Percentiles rank a stretch among this genome's conserved stretches.
Conservation (phyloP, 1,140 invertebrate species). For the Brachystomella parvula region DNA sequence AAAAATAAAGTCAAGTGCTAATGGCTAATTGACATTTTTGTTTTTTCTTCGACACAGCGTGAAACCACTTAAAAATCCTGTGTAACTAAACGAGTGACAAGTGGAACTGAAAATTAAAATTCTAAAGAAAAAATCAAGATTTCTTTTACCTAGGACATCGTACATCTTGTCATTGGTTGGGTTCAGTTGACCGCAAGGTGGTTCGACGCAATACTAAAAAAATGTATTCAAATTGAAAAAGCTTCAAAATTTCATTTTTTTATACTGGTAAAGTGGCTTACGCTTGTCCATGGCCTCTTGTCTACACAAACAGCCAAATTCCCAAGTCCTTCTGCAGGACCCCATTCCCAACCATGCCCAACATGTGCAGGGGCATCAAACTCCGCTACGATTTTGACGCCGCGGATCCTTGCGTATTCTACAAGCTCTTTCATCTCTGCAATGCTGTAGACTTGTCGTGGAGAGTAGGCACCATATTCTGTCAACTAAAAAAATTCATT, state of each 20-base stretch:
- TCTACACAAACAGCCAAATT: slow-evolving; percentile 66
- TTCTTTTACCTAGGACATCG: slow-evolving; percentile 52
- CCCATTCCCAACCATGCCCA: slow-evolving; percentile 68
- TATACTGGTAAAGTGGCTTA: not conserved
- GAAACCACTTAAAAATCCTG: not conserved
- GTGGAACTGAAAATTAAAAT: not conserved
- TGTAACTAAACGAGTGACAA: not conserved
- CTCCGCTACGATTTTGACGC: slow-evolving; percentile 33
- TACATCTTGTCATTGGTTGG: slow-evolving; percentile 64
- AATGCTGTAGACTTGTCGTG: not conserved
- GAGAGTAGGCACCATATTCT: slow-evolving; percentile 9
- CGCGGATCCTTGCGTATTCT: slow-evolving; percentile 18
- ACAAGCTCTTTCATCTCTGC: slow-evolving; percentile 10
- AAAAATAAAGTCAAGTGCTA: not conserved
- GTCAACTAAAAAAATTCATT: slow-evolving; percentile 10
- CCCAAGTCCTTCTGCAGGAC: slow-evolving; percentile 54
- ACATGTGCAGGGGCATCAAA: slow-evolving; percentile 32
- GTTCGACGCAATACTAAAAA: slow-evolving; percentile 50
- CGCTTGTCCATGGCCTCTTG: slow-evolving; percentile 59
- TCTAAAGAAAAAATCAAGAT: not conserved
- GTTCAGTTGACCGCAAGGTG: slow-evolving; percentile 77
- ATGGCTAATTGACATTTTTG: slow-evolving; percentile 6
- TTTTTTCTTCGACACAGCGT: too few relatives aligned
- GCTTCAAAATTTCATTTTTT: not conserved
- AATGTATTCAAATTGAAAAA: slow-evolving; percentile 62